Percentiles rank a stretch among this genome's conserved stretches.
phyloP scores from a whole-genome alignment of 2,113 vertebrate genomes.

The Columbina picui region DNA sequence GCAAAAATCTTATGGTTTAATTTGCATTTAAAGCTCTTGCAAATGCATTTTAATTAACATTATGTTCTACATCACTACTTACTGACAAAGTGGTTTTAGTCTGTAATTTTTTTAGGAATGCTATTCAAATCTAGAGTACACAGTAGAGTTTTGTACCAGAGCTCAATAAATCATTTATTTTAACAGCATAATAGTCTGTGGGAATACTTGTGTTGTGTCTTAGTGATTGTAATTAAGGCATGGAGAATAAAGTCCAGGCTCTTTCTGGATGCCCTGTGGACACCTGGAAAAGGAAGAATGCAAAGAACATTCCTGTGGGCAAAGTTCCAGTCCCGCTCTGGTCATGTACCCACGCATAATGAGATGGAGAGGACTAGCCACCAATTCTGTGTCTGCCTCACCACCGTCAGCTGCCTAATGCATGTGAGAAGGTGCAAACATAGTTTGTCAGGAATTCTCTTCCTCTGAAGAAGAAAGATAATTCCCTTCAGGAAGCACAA shows the following conservation, averaged over 20 bases:
- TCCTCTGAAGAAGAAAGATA: not conserved
- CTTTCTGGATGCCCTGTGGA: not conserved
- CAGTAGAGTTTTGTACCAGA: not conserved
- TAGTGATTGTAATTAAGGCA: not conserved
- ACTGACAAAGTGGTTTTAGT: slow-evolving; percentile 22
- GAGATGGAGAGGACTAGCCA: not conserved
- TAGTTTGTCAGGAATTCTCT: not conserved
- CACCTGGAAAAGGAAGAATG: not conserved
- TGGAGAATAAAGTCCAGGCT: not conserved
- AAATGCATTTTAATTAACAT: slow-evolving; percentile 67
- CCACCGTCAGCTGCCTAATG: not conserved
- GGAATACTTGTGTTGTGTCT: not conserved
- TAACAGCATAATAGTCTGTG: not conserved
- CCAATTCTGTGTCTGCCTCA: not conserved
- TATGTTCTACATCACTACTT: slow-evolving; percentile 27
- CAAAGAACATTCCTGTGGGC: not conserved
- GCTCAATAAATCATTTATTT: not conserved
- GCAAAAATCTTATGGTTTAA: slow-evolving; percentile 50
- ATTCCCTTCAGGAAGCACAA: not conserved
- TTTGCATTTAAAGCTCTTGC: slow-evolving; percentile 54
- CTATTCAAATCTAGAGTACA: not conserved
- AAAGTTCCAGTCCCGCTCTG: rapidly evolving
- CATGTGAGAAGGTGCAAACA: not conserved
- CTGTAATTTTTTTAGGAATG: not conserved
- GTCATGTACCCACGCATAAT: not conserved